These are phyloP conservation scores for Sicus ferrugineus DNA, from an alignment of 2,888 invertebrate genomes.

Conservation along the genomic window DNA sequence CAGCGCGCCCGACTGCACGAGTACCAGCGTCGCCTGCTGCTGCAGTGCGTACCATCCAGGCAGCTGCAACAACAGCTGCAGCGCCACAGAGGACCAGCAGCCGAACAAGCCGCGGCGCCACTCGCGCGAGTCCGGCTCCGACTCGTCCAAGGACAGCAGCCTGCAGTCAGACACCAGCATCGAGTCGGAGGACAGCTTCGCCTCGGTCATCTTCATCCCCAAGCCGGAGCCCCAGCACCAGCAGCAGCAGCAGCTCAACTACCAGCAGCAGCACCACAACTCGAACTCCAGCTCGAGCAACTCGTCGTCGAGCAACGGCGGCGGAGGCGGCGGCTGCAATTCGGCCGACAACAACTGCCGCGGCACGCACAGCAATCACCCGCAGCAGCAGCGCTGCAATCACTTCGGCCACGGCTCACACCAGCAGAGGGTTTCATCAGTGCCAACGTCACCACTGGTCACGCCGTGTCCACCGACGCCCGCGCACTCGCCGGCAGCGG, in stretches of 20 bases:
- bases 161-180: conserved; percentile 93
- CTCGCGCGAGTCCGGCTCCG: conserved; percentile 88
- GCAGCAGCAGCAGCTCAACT: conserved; percentile 61
- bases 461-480: conserved; percentile 65
- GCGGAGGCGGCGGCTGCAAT: conserved; percentile 31
- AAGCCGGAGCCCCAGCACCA: conserved; percentile 71
- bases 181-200: conserved; percentile 92
- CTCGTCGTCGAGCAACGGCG: conserved; percentile 61
- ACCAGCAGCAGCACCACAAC: conserved; percentile 57
- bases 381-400: conserved; percentile 39
- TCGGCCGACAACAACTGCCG: conserved; percentile 13
- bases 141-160: conserved; percentile 87
- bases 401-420: conserved; percentile 37
- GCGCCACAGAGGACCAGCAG: conserved; percentile 53
- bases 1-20: conserved; percentile 59
- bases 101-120: conserved; percentile 72
- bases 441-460: conserved; percentile 76
- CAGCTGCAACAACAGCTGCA: conserved; percentile 46
- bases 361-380: conserved; percentile 24
- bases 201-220: conserved; percentile 90
- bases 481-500: conserved; percentile 63
- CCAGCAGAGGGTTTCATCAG: conserved; percentile 67
- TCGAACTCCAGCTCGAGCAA: conserved; percentile 61
- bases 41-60: conserved; percentile 56
- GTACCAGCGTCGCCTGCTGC: conserved; percentile 47